Evolutionary conservation across 2,888 invertebrate species (phyloP).

Genomic region (Ecliptopera silaceata): DNA sequence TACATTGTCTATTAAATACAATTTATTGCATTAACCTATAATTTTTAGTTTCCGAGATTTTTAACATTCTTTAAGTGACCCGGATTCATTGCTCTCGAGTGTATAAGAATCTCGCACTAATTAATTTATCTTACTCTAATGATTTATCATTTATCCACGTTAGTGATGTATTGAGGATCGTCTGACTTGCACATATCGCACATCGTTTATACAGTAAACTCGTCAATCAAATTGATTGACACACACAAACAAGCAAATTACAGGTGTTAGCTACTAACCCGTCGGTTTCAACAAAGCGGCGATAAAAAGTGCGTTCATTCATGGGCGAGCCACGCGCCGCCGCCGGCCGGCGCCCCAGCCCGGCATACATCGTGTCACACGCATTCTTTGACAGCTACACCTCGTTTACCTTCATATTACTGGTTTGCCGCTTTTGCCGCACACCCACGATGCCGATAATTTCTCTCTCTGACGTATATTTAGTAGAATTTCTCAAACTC

Average conservation of each 20-base stretch:
- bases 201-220: slow-evolving; percentile 31
- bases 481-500: slow-evolving; percentile 36
- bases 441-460: slow-evolving; percentile 40
- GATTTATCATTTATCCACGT: slow-evolving; percentile 3
- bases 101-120: no score
- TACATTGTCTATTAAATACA: no score
- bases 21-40: no score
- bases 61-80: no score
- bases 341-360: slow-evolving; percentile 32
- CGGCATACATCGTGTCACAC: slow-evolving; percentile 52
- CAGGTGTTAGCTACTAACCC: slow-evolving; percentile 67
- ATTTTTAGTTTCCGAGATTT: no score
- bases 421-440: slow-evolving; percentile 41
- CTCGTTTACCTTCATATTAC: slow-evolving; percentile 54
- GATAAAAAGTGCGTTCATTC: slow-evolving; percentile 73
- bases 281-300: slow-evolving; percentile 64
- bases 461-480: slow-evolving; percentile 36
- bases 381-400: slow-evolving; percentile 69
- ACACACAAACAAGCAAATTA: slow-evolving; percentile 68
- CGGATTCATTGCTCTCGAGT: no score
- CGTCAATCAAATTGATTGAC: slow-evolving; percentile 56
- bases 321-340: slow-evolving; percentile 41
- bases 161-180: background rate
- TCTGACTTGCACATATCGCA: slow-evolving; percentile 22
- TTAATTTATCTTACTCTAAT: background rate